Conservation (phyloP, 2,888 invertebrate genomes). For the Apotomis turbidana region DNA sequence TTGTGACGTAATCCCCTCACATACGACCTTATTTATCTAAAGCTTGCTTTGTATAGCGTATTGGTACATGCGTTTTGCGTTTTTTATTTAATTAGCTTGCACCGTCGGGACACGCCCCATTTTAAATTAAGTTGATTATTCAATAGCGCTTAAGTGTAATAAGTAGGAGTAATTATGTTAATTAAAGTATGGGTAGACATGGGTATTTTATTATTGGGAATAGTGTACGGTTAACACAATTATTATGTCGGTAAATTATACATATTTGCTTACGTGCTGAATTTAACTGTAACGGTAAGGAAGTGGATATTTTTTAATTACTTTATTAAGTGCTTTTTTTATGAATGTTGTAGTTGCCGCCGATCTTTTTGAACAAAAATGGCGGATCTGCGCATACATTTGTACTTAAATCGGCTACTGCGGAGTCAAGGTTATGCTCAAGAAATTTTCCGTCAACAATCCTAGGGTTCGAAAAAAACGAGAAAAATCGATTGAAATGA, state of each 20-base stretch:
- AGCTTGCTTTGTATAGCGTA: not conserved
- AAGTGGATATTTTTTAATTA: too few species aligned
- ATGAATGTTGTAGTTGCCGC: too few species aligned
- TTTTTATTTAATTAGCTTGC: conserved; percentile 42
- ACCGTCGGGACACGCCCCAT: conserved; percentile 30
- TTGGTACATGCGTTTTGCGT: conserved; percentile 21
- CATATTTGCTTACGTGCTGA: not conserved
- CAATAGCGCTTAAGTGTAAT: conserved; percentile 32
- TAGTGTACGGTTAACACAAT: not conserved
- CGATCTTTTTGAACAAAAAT: too few species aligned
- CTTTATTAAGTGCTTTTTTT: too few species aligned
- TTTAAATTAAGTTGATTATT: conserved; percentile 37
- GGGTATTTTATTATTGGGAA: conserved; percentile 9
- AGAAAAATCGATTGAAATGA: too few species aligned
- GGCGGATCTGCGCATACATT: too few species aligned
- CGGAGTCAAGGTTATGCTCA: too few species aligned
- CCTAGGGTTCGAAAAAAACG: too few species aligned
- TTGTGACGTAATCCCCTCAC: not conserved
- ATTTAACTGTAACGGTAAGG: not conserved
- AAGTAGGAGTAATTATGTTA: conserved; percentile 34
- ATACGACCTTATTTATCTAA: conserved; percentile 10
- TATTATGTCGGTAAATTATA: not conserved
- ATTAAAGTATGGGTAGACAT: conserved; percentile 21
- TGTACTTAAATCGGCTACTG: too few species aligned
- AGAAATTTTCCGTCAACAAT: too few species aligned